Evolutionary conservation across 2,888 invertebrate species (phyloP), one percentile per base, ranked within the genome.

Genomic region (Drosophila quasianomalipes): DNA sequence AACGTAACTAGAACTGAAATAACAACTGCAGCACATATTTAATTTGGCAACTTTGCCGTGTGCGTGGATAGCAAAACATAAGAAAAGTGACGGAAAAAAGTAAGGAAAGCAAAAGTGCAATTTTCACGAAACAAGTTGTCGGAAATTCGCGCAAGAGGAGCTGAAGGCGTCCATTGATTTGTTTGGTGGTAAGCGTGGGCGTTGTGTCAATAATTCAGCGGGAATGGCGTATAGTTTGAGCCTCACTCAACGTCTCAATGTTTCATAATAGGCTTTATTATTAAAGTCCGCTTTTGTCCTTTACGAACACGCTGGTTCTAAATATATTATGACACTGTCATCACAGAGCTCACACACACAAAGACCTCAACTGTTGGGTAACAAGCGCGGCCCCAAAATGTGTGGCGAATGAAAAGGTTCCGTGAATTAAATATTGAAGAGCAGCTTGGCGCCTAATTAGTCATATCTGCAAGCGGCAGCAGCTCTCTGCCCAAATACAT

Each of bases 141-240:
- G 14, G 44, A 30, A 35, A 74, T 28, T 60, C 51, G 39, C 12
- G 44, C 22, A 41, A 30, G 26, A 35, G 53, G 44, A 61, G 51
- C 61, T 52, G 61, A 53, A 57, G 58, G 49, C 62, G 57, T 60
- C 74, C 80, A 84, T 82, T 85, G 74, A 86, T 86, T 86, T 84
- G 86, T 84, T 82, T 84, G 66, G 47, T 70, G 79, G 81, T 77
- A 77, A 74, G 80, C 81, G 68, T 76, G 68, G 82, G 79, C 68
- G 85, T 76, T 83, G 72, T 74, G 73, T 85, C 79, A 79, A 79
- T 79, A 73, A 70, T 64, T 73, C 60, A 67, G 37, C 26, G 31
- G 14, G 28, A 71, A 64, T 71, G 57, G 47, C 30, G 22, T 14
- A 28, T 39, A 41, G 28, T 63, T 49, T 33, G 30, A 49, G n/a